These are phyloP conservation scores for Corella eumyota DNA, from an alignment of 23 tunicate species.

Conservation along the genomic window DNA sequence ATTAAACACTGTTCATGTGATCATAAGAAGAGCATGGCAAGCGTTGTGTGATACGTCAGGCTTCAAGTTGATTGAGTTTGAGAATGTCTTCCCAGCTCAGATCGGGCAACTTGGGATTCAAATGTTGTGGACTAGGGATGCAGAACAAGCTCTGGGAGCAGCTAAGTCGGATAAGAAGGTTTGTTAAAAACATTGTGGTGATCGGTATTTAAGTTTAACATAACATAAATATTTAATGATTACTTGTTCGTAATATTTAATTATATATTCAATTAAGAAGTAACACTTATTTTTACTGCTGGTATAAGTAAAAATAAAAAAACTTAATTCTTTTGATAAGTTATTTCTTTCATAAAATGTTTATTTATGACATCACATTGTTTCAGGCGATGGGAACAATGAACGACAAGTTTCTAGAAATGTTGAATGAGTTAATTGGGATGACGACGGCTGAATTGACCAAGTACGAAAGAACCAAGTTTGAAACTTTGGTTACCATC, in stretches of 20 bases:
- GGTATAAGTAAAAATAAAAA: too few relatives aligned
- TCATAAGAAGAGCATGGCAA: slow-evolving; percentile 74
- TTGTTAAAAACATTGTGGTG: too few relatives aligned
- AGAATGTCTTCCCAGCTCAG: slow-evolving; percentile 90
- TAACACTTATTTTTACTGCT: too few relatives aligned
- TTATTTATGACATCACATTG: too few relatives aligned
- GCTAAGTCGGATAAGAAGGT: slow-evolving; percentile 90
- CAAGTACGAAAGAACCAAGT: slow-evolving; percentile 93
- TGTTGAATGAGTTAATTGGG: slow-evolving; percentile 79
- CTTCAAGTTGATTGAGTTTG: slow-evolving; percentile 87
- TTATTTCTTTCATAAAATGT: too few relatives aligned
- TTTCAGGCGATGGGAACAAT: slow-evolving; percentile 75
- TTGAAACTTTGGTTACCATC: slow-evolving; percentile 95
- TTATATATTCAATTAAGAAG: too few relatives aligned
- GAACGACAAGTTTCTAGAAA: slow-evolving; percentile 80
- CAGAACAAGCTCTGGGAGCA: slow-evolving; percentile 50
- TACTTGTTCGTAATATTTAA: too few relatives aligned
- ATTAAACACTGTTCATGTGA: slow-evolving; percentile 52
- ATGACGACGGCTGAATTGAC: slow-evolving; percentile 94
- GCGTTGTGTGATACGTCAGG: slow-evolving; percentile 41
- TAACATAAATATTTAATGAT: too few relatives aligned
- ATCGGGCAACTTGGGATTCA: slow-evolving; percentile 96
- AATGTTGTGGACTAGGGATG: slow-evolving; percentile 96
- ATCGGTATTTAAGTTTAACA: too few relatives aligned
- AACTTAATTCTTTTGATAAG: too few relatives aligned